These are phyloP conservation scores for Limenitis camilla DNA, from an alignment of 2,888 invertebrate species.

Conservation along the genomic window DNA sequence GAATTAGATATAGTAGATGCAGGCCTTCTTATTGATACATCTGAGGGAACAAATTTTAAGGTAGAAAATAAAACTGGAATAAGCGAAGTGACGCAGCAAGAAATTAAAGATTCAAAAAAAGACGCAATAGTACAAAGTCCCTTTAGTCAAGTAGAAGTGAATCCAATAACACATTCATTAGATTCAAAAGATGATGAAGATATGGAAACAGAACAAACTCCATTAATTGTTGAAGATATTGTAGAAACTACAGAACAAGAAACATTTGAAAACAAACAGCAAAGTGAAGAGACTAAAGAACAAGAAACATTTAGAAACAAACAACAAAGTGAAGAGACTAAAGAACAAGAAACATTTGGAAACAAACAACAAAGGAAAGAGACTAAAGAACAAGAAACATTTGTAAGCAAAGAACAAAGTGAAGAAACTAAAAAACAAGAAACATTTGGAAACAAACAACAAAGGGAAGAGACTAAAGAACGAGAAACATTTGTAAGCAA, in stretches of 20 bases:
- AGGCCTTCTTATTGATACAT: background rate
- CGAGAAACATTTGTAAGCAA: background rate
- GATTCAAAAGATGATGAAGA: no score
- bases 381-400: background rate
- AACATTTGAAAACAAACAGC: background rate
- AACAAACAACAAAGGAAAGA: no score
- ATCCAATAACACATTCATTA: background rate
- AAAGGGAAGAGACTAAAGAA: background rate
- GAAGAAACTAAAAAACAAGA: background rate
- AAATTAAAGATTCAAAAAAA: background rate
- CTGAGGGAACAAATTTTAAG: background rate
- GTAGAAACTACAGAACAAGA: background rate
- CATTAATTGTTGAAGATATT: background rate
- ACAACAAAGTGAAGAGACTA: no score
- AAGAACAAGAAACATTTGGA: no score
- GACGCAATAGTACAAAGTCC: constrained; percentile 6
- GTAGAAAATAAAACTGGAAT: background rate
- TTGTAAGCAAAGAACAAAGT: background rate
- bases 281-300: background rate
- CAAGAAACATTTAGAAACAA: no score
- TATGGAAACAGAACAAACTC: background rate
- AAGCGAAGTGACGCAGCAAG: background rate
- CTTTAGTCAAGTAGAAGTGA: constrained; percentile 14
- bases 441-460: background rate
- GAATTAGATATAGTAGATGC: constrained; percentile 27